Conservation (phyloP, 2,888 invertebrate species). For the Taphrorychus bicolor region DNA sequence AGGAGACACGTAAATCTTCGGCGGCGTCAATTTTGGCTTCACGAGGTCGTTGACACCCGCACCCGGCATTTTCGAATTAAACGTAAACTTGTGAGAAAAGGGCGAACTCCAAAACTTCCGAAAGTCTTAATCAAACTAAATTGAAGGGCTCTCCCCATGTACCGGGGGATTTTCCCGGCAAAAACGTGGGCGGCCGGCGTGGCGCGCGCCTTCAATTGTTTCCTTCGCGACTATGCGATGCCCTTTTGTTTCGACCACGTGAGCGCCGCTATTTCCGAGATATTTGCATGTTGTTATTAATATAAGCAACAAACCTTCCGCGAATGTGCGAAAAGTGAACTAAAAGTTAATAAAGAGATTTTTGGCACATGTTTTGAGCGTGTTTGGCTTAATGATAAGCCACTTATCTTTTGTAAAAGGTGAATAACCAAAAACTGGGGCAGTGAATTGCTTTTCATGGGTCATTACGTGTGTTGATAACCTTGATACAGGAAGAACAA, state of each 20-base stretch:
- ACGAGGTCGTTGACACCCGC: background rate
- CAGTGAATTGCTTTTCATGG: background rate
- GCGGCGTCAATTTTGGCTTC: background rate
- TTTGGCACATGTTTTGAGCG: background rate
- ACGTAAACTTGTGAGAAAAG: background rate
- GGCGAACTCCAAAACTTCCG: conserved; percentile 21
- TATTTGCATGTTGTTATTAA: too few species aligned
- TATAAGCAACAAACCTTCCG: too few species aligned
- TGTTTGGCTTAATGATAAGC: conserved; percentile 18
- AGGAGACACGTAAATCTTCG: conserved; percentile 17
- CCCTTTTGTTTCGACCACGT: conserved; percentile 29
- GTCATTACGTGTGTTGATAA: background rate
- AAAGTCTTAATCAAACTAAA: conserved; percentile 27
- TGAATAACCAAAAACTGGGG: conserved; percentile 32
- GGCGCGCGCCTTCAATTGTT: conserved; percentile 47
- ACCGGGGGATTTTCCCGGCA: conserved; percentile 16
- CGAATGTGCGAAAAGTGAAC: background rate
- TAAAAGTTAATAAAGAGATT: too few species aligned
- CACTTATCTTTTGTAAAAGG: conserved; percentile 27
- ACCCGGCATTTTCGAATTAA: background rate
- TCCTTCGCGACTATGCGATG: background rate
- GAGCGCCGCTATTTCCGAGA: too few species aligned
- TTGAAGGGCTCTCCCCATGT: conserved; percentile 1
- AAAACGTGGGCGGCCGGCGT: conserved; percentile 50
- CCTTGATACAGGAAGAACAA: too few species aligned